Conservation (phyloP, 2,113 vertebrate genomes). For the Toxotes chatareus region DNA sequence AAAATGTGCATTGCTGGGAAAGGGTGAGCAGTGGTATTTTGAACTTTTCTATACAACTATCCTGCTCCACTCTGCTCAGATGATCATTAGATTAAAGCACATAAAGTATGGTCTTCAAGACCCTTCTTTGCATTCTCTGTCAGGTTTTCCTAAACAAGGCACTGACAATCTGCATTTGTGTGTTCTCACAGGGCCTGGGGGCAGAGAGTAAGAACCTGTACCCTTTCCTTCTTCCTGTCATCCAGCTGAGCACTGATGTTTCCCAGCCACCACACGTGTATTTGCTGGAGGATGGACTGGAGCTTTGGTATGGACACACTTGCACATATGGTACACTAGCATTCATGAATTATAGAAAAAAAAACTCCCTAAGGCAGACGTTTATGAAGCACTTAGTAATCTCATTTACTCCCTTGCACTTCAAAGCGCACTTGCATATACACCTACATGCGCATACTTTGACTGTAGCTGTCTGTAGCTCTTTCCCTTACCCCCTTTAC, state of each 20-base stretch:
- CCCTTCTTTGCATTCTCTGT: not conserved
- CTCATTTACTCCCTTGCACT: constrained; percentile 25
- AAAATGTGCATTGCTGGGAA: not conserved
- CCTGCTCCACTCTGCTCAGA: not conserved
- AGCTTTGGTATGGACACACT: constrained; percentile 90
- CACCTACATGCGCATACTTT: constrained; percentile 18
- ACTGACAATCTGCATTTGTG: constrained; percentile 34
- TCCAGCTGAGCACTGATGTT: constrained; percentile 98
- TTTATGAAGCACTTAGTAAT: constrained; percentile 31
- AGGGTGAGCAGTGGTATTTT: not conserved
- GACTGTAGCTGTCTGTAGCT: constrained; percentile 2
- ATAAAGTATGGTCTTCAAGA: not conserved
- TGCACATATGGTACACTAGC: constrained; percentile 2
- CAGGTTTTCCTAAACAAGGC: constrained; percentile 50
- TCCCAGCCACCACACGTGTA: constrained; percentile 98
- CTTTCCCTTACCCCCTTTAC: not conserved
- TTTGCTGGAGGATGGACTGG: constrained; percentile 97
- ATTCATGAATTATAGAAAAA: constrained; percentile 1
- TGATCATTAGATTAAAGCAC: not conserved
- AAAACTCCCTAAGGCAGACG: not conserved
- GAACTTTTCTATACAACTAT: constrained; percentile 17
- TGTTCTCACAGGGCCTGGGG: constrained; percentile 89
- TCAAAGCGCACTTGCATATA: not conserved
- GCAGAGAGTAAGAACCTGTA: constrained; percentile 97
- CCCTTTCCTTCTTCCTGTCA: constrained; percentile 96